These are phyloP conservation scores for Drosophila koepferae DNA, from an alignment of 2,888 invertebrate species.

Conservation along the genomic window DNA sequence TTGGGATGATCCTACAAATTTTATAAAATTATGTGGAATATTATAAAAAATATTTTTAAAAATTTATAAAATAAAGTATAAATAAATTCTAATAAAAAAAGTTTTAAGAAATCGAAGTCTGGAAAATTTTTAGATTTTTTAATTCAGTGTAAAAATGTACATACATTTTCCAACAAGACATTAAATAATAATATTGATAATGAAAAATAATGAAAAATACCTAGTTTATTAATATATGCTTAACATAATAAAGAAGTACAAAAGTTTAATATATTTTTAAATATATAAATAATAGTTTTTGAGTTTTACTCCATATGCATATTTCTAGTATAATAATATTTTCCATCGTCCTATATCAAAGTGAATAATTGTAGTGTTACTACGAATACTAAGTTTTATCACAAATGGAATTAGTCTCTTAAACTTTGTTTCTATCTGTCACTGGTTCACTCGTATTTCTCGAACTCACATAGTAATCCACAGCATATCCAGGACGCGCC, in stretches of 20 bases:
- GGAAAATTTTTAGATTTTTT: neutral
- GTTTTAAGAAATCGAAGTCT: neutral
- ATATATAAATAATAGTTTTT: neutral
- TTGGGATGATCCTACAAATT: slow-evolving; percentile 86
- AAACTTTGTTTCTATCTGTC: neutral
- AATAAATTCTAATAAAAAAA: neutral
- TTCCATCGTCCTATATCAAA: neutral
- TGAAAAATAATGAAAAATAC: neutral
- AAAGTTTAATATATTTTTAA: too few species aligned
- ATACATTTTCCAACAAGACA: neutral
- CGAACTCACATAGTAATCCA: slow-evolving; percentile 88
- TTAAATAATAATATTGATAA: neutral
- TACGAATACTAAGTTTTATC: neutral
- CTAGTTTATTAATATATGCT: neutral
- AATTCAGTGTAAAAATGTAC: neutral
- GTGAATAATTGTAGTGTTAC: too few species aligned
- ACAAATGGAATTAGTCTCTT: neutral
- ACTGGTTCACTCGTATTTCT: neutral
- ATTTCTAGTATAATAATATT: neutral
- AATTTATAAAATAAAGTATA: neutral
- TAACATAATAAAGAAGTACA: too few species aligned
- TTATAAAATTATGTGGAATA: neutral
- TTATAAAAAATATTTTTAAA: neutral
- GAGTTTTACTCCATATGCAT: neutral
- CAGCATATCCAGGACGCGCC: slow-evolving; percentile 85